These are phyloP conservation scores for Eutrigla gurnardus DNA, from an alignment of 2,797 vertebrate genomes.

Conservation along the genomic window DNA sequence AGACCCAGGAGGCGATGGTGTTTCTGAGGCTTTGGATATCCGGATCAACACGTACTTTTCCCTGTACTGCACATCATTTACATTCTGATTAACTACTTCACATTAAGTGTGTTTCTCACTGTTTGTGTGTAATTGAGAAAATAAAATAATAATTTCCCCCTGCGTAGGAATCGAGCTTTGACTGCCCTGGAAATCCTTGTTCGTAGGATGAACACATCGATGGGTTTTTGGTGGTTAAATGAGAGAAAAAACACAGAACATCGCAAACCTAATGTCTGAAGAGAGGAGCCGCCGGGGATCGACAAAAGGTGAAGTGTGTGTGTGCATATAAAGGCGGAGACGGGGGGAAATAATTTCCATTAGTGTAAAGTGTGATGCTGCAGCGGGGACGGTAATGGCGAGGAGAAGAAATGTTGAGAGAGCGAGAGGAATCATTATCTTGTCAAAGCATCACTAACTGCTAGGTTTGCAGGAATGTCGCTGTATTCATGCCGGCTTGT, in stretches of 20 bases:
- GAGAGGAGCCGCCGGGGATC: neutral
- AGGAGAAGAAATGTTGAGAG: neutral
- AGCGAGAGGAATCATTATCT: constrained; percentile 6
- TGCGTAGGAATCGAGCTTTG: too few relatives aligned
- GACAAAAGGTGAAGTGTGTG: too few relatives aligned
- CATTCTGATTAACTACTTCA: too few relatives aligned
- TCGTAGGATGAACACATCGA: neutral
- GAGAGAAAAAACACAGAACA: neutral
- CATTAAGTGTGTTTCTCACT: too few relatives aligned
- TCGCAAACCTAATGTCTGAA: neutral
- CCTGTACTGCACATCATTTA: too few relatives aligned
- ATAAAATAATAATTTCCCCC: too few relatives aligned
- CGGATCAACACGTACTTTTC: neutral
- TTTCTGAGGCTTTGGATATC: neutral
- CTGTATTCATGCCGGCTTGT: neutral
- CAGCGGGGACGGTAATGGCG: neutral
- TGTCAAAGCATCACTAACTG: neutral
- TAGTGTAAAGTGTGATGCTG: neutral
- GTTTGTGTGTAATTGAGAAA: too few relatives aligned
- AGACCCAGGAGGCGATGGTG: neutral
- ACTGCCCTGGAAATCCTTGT: neutral
- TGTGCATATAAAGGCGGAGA: neutral
- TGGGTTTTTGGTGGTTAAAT: neutral
- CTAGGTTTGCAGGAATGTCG: neutral
- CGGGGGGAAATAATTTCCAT: constrained; percentile 42